Base-by-base conservation (phyloP, 53 echinoderm and acorn worm species). In the Stichopus horrens region DNA sequence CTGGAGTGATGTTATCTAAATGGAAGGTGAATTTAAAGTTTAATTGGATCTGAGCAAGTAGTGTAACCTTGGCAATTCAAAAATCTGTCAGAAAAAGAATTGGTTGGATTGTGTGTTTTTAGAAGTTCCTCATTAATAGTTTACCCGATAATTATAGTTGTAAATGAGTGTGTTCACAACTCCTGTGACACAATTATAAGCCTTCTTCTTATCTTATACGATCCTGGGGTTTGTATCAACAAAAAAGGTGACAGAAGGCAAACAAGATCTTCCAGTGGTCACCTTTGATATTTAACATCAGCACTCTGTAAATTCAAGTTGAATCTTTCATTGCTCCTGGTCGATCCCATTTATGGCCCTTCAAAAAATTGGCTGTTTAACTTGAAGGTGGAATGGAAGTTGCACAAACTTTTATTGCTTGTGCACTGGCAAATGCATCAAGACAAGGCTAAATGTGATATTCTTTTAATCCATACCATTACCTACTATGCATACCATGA, bases 191-290 rank as follows among this genome's bases (percentile, higher is more conserved):
- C 81, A 56, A 56, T 81, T 81, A 81, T 18, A 56, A 56, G 57
- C 81, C 57, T 81, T 13, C 19, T 21, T 57, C 57, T 81, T 81
- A 81, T 58, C 81, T 56, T 18, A 81, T 57, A 81, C 56, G 18
- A 56, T 57, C n/a, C 57, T 56, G 21, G 81, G 81, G 58, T 81
- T 53, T 57, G 58, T 81, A 56, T 81, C 81, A 81, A 81, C 81
- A 81, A 58, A 81, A 37, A 81, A 81, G 81, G 81, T 81, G 81
- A 81, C 81, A 58, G 57, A 81, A 21, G 81, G 58, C 57, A 81
- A 81, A 81, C 59, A 81, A 57, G 57, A 8, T 9, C 14, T n/a
- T 81, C 58, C 21, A 21, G 18, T 20, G 16, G 20, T 81, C 56
- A 81, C 81, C 81, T 58, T 58, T 81, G 81, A 57, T 58, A 81